Percentiles rank a stretch among this genome's conserved stretches.
These are phyloP conservation scores for Atlantisia rogersi DNA, from an alignment of 2,113 vertebrate species.

Conservation along the genomic window DNA sequence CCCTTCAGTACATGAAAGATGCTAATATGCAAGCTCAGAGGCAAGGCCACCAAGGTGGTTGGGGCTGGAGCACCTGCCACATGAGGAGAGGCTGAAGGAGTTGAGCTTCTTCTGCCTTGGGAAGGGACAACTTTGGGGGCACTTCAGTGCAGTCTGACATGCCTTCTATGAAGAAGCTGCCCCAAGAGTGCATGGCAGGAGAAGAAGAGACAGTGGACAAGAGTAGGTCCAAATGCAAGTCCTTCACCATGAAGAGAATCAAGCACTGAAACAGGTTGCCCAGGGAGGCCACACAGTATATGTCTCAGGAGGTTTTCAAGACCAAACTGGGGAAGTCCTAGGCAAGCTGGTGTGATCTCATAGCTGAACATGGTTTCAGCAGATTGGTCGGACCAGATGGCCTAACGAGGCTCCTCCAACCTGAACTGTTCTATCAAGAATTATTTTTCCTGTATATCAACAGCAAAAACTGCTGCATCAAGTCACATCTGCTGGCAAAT, in stretches of 20 bases:
- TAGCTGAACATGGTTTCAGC: not conserved
- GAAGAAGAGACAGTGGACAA: not conserved
- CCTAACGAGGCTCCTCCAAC: not conserved
- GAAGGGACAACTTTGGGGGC: not conserved
- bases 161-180: not conserved
- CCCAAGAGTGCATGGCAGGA: not conserved
- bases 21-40: fast-evolving
- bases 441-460: not conserved
- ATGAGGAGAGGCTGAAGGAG: not conserved
- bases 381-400: not conserved
- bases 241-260: not conserved
- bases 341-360: not conserved
- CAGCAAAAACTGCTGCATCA: not conserved
- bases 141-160: not conserved
- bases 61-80: not conserved
- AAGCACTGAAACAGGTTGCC: not conserved
- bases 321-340: not conserved
- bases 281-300: not conserved
- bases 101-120: not conserved
- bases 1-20: not conserved
- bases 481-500: not conserved
- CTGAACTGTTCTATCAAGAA: not conserved
- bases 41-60: not conserved
- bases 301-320: not conserved
- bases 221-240: not conserved